These are phyloP conservation scores for Zaprionus taronus DNA, from an alignment of 1,140 invertebrate species.

Conservation along the genomic window DNA sequence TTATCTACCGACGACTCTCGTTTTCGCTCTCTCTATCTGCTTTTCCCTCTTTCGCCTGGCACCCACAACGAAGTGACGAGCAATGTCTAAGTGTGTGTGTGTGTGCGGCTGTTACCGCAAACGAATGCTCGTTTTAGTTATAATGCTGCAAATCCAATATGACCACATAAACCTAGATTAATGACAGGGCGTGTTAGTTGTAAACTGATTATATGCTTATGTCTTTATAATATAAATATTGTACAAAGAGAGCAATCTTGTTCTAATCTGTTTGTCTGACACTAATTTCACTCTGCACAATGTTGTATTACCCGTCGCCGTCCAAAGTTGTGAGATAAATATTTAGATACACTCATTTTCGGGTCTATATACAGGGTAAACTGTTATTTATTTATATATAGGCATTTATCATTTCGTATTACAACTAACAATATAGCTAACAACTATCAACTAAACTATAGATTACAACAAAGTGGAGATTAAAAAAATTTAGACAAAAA, in stretches of 20 bases:
- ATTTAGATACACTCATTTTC: neutral
- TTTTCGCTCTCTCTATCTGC: neutral
- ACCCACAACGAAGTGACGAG: neutral
- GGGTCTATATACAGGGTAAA: conserved; percentile 28
- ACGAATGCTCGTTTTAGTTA: neutral
- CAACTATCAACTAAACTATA: conserved; percentile 22
- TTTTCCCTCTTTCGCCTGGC: neutral
- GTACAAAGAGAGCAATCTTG: neutral
- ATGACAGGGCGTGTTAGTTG: neutral
- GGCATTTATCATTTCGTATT: conserved; percentile 18
- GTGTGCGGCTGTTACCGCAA: neutral
- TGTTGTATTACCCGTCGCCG: neutral
- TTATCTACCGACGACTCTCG: neutral
- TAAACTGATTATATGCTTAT: neutral
- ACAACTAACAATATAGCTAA: conserved; percentile 43
- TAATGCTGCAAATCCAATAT: neutral
- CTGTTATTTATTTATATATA: conserved; percentile 34
- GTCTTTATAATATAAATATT: neutral
- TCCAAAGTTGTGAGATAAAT: neutral
- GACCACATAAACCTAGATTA: neutral
- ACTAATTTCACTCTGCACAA: neutral
- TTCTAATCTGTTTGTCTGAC: neutral
- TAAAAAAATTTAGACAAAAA: conserved; percentile 25
- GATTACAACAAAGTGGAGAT: conserved; percentile 19
- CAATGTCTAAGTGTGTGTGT: neutral